Evolutionary conservation across 1,140 invertebrate species (phyloP).

Genomic region (Drosophila burlai): DNA sequence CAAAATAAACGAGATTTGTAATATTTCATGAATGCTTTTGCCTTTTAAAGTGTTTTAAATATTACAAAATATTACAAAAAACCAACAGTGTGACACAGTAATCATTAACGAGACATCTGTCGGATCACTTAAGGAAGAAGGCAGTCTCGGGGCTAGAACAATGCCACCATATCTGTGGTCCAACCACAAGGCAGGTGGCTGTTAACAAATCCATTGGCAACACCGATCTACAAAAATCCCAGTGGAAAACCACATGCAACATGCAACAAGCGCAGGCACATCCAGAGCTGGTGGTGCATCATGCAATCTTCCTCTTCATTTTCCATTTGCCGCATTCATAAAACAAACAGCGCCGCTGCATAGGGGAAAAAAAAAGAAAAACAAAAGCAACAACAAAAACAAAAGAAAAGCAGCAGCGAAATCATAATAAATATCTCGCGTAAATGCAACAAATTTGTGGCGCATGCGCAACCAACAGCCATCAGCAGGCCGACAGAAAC

Average conservation of each 20-base stretch:
- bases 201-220: conserved; percentile 22
- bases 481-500: conserved; percentile 2
- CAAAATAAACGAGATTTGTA: background rate
- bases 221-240: conserved; percentile 10
- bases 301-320: conserved; percentile 57
- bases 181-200: conserved; percentile 7
- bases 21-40: too few species aligned
- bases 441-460: conserved; percentile 69
- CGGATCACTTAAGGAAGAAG: background rate
- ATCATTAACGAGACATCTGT: background rate
- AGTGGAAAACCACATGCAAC: conserved; percentile 11
- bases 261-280: conserved; percentile 17
- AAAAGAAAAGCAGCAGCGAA: conserved; percentile 33
- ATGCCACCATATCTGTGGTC: background rate
- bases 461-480: conserved; percentile 58
- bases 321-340: conserved; percentile 53
- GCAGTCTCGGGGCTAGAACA: background rate
- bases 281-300: conserved; percentile 36
- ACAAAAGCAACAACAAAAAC: conserved; percentile 5
- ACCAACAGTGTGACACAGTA: too few species aligned
- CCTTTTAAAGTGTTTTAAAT: too few species aligned
- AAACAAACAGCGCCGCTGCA: conserved; percentile 38
- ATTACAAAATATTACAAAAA: too few species aligned
- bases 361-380: too few species aligned
- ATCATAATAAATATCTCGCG: conserved; percentile 68